Conservation (phyloP, 35 echinoderm and acorn worm genomes). For the Apostichopus japonicus region DNA sequence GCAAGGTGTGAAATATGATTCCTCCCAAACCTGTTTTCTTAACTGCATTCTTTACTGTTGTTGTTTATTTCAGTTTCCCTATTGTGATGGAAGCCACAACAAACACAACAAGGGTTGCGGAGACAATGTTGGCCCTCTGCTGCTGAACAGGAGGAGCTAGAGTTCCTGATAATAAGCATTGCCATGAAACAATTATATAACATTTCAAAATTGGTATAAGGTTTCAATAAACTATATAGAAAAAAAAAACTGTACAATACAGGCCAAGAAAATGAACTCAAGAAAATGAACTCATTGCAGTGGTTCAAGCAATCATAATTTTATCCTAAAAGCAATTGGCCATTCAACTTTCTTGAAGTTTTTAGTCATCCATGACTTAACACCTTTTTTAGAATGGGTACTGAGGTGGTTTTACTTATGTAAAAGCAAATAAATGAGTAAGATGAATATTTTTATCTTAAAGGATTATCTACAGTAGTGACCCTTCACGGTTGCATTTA, state of each 20-base stretch:
- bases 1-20: too few species aligned
- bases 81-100: constrained; percentile 93
- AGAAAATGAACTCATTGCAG: too few species aligned
- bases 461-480: too few species aligned
- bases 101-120: constrained; percentile 72
- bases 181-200: background rate
- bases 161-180: background rate
- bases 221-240: background rate
- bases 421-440: too few species aligned
- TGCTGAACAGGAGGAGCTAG: constrained; percentile 40
- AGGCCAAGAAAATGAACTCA: background rate
- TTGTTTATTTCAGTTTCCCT: constrained; percentile 85
- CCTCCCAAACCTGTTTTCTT: too few species aligned
- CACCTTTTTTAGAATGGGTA: too few species aligned
- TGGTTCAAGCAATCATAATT: background rate
- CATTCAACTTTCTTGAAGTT: too few species aligned
- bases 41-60: background rate
- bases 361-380: too few species aligned
- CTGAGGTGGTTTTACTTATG: too few species aligned
- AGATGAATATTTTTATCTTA: too few species aligned
- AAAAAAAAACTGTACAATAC: background rate
- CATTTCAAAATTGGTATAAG: background rate
- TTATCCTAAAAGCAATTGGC: background rate
- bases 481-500: too few species aligned
- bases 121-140: constrained; percentile 91